phyloP scores from a whole-genome alignment of 2,797 vertebrate species.

The Allobates femoralis region DNA sequence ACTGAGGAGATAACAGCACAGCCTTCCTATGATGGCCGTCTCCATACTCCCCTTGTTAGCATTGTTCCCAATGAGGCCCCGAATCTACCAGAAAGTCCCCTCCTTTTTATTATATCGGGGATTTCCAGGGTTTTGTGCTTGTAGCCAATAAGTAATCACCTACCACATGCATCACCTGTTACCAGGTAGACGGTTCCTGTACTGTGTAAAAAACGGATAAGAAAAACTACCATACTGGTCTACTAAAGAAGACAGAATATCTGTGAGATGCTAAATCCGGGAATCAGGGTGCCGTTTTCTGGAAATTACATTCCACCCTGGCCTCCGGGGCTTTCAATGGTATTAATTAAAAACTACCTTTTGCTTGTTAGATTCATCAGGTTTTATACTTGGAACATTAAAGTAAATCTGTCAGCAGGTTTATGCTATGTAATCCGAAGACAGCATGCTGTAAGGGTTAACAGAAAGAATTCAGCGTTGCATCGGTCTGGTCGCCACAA shows the following conservation, averaged over 20 bases:
- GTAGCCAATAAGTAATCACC: conserved; percentile 1
- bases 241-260: neutral
- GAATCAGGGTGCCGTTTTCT: neutral
- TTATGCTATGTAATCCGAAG: too few species aligned
- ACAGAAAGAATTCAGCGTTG: too few species aligned
- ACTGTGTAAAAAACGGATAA: neutral
- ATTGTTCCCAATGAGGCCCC: too few species aligned
- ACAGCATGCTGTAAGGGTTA: too few species aligned
- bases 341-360: neutral
- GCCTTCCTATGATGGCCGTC: neutral
- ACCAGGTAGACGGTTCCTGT: conserved; percentile 6
- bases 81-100: too few species aligned
- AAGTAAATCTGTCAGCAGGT: too few species aligned
- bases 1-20: too few species aligned
- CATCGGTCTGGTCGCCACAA: too few species aligned
- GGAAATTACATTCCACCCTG: neutral
- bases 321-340: neutral
- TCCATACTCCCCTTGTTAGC: too few species aligned
- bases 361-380: neutral
- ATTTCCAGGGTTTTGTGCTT: neutral
- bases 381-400: too few species aligned
- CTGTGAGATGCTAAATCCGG: too few species aligned
- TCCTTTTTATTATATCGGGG: neutral
- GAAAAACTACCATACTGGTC: neutral
- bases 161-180: conserved; percentile 14